Percentiles rank a stretch among this genome's conserved stretches.
Conservation (phyloP, 2,888 invertebrate genomes). For the Drosophila engyochracea region DNA sequence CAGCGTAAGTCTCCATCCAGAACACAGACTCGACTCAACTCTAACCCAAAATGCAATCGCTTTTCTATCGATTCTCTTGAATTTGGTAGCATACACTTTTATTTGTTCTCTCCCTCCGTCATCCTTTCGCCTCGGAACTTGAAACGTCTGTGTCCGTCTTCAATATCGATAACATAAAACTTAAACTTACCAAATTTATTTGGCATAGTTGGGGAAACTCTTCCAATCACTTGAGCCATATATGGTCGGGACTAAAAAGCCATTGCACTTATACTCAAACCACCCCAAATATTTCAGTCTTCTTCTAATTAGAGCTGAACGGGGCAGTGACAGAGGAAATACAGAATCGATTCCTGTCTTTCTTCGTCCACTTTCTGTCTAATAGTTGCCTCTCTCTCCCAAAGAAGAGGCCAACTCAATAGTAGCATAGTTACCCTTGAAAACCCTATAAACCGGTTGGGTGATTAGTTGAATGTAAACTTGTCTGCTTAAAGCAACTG, state of each 20-base stretch:
- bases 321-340: neutral
- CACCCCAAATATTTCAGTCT: neutral
- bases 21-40: neutral
- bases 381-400: neutral
- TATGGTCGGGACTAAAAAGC: neutral
- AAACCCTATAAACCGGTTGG: neutral
- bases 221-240: neutral
- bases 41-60: neutral
- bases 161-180: neutral
- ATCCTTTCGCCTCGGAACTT: neutral
- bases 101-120: neutral
- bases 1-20: conserved; percentile 79
- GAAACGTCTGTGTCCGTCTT: neutral
- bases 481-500: neutral
- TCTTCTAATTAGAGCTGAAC: neutral
- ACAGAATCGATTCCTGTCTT: neutral
- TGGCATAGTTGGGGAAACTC: neutral
- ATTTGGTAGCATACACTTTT: neutral
- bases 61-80: neutral
- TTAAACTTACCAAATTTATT: neutral
- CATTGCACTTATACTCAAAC: neutral
- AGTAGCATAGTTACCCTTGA: neutral
- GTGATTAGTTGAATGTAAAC: neutral
- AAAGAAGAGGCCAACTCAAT: neutral
- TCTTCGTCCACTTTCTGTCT: neutral